These are phyloP conservation scores for Halichoeres trimaculatus DNA, from an alignment of 2,113 vertebrate genomes.

Conservation along the genomic window DNA sequence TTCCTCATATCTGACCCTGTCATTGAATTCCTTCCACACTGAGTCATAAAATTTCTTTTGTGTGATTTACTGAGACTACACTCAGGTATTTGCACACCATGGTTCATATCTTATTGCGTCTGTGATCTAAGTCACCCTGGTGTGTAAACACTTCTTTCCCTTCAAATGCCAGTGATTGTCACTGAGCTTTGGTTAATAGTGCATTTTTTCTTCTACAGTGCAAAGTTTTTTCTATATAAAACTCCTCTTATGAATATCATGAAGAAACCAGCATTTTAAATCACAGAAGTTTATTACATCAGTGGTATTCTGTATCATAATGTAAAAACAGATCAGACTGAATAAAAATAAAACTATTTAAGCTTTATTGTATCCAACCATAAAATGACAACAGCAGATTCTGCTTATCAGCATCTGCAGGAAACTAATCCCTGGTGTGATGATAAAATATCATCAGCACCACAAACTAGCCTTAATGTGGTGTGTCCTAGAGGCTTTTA, in stretches of 20 bases:
- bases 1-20: not conserved
- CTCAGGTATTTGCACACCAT: not conserved
- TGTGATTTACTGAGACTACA: slow-evolving; percentile 16
- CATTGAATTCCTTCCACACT: slow-evolving; percentile 17
- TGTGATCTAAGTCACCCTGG: not conserved
- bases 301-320: no score
- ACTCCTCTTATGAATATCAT: not conserved
- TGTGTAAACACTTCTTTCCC: not conserved
- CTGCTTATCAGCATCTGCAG: slow-evolving; percentile 11
- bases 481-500: slow-evolving; percentile 20
- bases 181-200: not conserved
- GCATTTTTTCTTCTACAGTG: not conserved
- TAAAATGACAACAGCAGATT: slow-evolving; percentile 4
- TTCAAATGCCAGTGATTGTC: not conserved
- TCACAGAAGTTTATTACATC: not conserved
- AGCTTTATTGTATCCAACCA: not conserved
- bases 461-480: not conserved
- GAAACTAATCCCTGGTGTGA: slow-evolving; percentile 2
- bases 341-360: no score
- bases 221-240: not conserved
- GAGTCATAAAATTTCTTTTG: slow-evolving; percentile 12
- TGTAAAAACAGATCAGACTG: no score
- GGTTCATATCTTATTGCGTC: not conserved
- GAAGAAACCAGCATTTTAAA: not conserved
- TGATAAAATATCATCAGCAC: not conserved